Conservation (phyloP, 2,888 invertebrate genomes). For the Blastobasis lacticolella region DNA sequence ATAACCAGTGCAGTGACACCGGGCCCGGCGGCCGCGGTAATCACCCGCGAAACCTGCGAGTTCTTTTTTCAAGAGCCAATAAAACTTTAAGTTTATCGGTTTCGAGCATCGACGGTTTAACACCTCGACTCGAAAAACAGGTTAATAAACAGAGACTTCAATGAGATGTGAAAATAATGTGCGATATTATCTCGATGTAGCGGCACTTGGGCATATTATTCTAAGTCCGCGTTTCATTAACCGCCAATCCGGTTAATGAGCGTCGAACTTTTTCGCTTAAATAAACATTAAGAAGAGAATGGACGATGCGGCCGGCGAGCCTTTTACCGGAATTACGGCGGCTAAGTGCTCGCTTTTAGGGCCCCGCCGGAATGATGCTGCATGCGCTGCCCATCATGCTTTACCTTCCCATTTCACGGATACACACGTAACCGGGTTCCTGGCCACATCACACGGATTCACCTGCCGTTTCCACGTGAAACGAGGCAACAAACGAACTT, state of each 20-base stretch:
- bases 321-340: constrained; percentile 65
- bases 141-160: constrained; percentile 47
- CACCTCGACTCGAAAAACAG: constrained; percentile 49
- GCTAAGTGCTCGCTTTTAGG: constrained; percentile 37
- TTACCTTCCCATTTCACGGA: constrained; percentile 13
- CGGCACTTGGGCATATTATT: constrained; percentile 33
- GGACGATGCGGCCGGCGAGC: constrained; percentile 43
- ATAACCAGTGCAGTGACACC: constrained; percentile 29
- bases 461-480: too few species aligned
- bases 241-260: constrained; percentile 61
- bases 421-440: not conserved
- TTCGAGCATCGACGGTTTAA: constrained; percentile 40
- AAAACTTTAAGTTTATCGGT: constrained; percentile 45
- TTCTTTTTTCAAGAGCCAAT: constrained; percentile 23
- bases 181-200: constrained; percentile 47
- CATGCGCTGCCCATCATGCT: constrained; percentile 8
- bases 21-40: constrained; percentile 6
- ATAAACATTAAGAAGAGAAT: constrained; percentile 65
- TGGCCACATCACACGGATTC: too few species aligned
- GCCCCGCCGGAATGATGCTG: too few species aligned
- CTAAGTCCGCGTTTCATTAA: constrained; percentile 55
- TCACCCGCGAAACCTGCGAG: constrained; percentile 4
- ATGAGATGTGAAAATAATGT: constrained; percentile 60
- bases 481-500: too few species aligned
- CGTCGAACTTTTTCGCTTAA: constrained; percentile 64